phyloP scores from a whole-genome alignment of 2,888 invertebrate genomes.

The Calliphora vomitoria region DNA sequence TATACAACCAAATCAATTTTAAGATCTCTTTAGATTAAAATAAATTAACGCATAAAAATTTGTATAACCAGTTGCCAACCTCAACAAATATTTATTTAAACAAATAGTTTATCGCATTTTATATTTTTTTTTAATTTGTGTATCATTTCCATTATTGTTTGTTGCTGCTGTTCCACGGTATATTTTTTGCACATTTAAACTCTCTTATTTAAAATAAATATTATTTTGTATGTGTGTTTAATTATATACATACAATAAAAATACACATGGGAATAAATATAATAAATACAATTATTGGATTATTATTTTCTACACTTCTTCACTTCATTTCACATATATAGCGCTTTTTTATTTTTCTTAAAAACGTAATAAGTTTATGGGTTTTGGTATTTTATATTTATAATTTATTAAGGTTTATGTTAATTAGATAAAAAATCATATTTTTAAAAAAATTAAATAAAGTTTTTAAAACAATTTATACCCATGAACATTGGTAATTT shows the following conservation, averaged over 20 bases:
- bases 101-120: conserved; percentile 2
- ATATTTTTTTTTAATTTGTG: not conserved
- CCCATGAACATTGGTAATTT: conserved; percentile 35
- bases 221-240: not conserved
- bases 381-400: not conserved
- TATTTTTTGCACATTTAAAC: conserved; percentile 20
- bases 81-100: not conserved
- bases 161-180: conserved; percentile 15
- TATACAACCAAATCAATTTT: no score
- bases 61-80: not conserved
- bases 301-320: conserved; percentile 36
- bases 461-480: conserved; percentile 20
- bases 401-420: not conserved
- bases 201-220: conserved; percentile 2
- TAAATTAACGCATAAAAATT: not conserved
- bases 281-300: conserved; percentile 22
- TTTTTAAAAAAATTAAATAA: conserved; percentile 14
- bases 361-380: conserved; percentile 6
- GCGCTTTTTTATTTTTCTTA: not conserved
- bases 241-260: conserved; percentile 6
- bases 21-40: not conserved
- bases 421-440: conserved; percentile 19
- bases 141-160: not conserved
- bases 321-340: conserved; percentile 18
- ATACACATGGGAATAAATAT: conserved; percentile 13